A percentile compares a stretch with the other conserved stretches of the same genome.
Conservation (phyloP, 2,113 vertebrate genomes). For the Oreocharis arfaki region DNA sequence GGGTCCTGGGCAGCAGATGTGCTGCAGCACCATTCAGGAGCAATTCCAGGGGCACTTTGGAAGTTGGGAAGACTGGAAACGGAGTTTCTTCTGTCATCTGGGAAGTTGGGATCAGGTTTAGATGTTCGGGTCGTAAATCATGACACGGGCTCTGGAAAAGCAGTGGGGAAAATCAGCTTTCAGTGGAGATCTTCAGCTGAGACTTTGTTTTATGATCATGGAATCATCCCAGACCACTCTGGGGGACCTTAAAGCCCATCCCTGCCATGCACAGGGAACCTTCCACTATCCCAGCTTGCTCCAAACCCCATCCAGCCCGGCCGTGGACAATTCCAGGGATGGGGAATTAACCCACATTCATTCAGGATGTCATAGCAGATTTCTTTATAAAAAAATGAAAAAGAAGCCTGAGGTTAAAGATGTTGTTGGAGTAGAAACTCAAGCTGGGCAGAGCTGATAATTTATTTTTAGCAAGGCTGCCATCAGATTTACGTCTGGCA, state of each 20-base stretch:
- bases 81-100: accelerated
- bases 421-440: background rate
- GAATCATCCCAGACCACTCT: background rate
- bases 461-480: background rate
- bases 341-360: background rate
- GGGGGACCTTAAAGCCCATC: background rate
- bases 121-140: background rate
- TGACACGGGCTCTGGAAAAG: background rate
- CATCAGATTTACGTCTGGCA: background rate
- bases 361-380: background rate
- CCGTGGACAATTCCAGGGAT: background rate
- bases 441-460: background rate
- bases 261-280: background rate
- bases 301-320: background rate
- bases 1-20: background rate
- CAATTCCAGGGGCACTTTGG: background rate
- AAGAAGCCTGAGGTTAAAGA: background rate
- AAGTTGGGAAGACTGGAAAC: background rate
- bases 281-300: background rate
- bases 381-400: background rate
- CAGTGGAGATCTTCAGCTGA: background rate
- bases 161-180: background rate
- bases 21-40: background rate
- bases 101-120: background rate
- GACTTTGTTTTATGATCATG: accelerated